Evolutionary conservation across 2,113 vertebrate species (phyloP), one percentile per base, ranked within the genome.

Genomic region (Spizaetus ornatus): DNA sequence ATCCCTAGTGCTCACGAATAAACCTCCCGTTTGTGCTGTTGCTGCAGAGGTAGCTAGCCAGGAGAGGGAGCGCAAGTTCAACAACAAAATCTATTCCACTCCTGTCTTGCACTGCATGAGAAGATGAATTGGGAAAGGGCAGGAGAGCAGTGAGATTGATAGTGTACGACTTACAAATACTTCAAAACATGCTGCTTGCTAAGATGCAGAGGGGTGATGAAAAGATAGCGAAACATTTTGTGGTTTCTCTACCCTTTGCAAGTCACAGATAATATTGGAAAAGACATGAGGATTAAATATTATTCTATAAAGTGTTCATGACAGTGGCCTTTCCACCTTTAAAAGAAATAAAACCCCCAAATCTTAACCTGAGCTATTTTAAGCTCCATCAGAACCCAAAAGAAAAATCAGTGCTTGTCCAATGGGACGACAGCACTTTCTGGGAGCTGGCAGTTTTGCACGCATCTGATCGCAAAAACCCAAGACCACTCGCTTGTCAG

Each of bases 61-160:
- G 93, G 38, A 96, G 97, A 96, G 96, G 96, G 97, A 87, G 92
- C 8, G 20, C 89, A 80, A 81, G 76, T 31, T 82, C 70, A 92
- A n/a, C 25, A 58, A 8, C 72, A 82, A 86, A 87, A 86, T 43
- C 70, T 19, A 3, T 26, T 55, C 45, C 27, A 6, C 52, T 72
- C 32, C 27, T 31, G 32, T 34, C 55, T 34, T 5, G 29, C 52
- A 17, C 11, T 8, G 38, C 26, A 3, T 5, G 42, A 38, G 25
- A 11, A 48, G 36, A 26, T 4, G 3, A 34, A 42, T 1, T 55
- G 42, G 61, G 23, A 86, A 71, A n/a, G 22, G 16, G 61, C 29
- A 55, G 26, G 42, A 34, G 16, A 71, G 26, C 23, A 27, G 82
- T 0, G 0, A 45, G 43, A 34, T 1, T 7, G 25, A 26, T 3